Base-by-base conservation (phyloP, 1,140 invertebrate genomes). In the Philotrypesis tridentata region DNA sequence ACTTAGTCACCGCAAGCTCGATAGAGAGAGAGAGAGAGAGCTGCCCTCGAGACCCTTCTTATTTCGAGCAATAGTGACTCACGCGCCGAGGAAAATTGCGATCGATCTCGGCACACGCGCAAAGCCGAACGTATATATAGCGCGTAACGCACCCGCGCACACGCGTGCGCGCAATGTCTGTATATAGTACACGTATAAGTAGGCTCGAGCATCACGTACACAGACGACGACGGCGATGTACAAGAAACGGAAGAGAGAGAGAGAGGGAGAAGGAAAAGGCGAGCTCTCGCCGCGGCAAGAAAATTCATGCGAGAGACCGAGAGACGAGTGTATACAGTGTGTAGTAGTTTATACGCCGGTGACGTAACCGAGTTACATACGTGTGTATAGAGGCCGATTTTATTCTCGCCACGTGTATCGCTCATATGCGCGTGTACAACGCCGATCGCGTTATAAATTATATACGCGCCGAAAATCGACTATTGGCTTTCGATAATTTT, bases 71-170 rank as follows among this genome's bases (percentile, higher is more conserved):
- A 55, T 84, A 83, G 87, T 91, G 88, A 90, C 84, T 91, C 89
- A 91, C 87, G 83, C 84, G n/a, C n/a, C n/a, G n/a, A 86, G 85
- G 86, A 88, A 90, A 89, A 90, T 89, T 89, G 87, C 89, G 86
- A 91, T 91, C 89, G 89, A 90, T 90, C 86, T 85, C 76, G 78
- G 27, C 67, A 55, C 79, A 83, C 82, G 73, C 82, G 48, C 80
- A n/a, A n/a, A n/a, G n/a, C 84, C 82, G 55, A 84, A 74, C 84
- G 55, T 71, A 84, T n/a, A n/a, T n/a, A n/a, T n/a, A n/a, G n/a
- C n/a, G n/a, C n/a, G n/a, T n/a, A n/a, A n/a, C n/a, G n/a, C n/a
- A n/a, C n/a, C n/a, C n/a, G n/a, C n/a, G n/a, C n/a, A n/a, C n/a
- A 82, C 75, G 83, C 81, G 81, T 71, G 61, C 14, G 25, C 9